Base-by-base conservation (phyloP, 2,888 invertebrate genomes). In the Lithophane socia region DNA sequence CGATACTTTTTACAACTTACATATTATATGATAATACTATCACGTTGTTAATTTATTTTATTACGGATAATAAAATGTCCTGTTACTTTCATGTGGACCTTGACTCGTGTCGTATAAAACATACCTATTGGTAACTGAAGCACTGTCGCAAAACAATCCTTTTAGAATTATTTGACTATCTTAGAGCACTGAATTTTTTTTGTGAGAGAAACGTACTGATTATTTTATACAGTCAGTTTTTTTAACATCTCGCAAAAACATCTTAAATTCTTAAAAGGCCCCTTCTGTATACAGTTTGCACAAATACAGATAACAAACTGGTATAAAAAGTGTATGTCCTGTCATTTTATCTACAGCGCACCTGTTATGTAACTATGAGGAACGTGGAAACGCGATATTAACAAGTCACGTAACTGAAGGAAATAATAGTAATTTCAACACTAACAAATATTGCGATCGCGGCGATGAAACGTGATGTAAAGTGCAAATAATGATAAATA, bases 401-500 rank as follows among this genome's bases (percentile, higher is more conserved):
- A 84, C 85, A 83, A 87, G 86, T 86, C 90, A 91, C 89, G 90
- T 91, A 87, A 89, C 80, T 83, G 69, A 61, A 83, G 80, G 82
- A 89, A 90, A 89, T 87, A 90, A 89, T 87, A 86, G 83, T 87
- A 82, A 88, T 86, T 86, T 86, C 77, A 85, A 83, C 74, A 73
- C 82, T 83, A 86, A 78, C 74, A 80, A 88, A 87, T 89, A 88
- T 87, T 82, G 86, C 83, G 80, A 88, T 87, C 88, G 82, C 87
- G 85, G 84, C 83, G 83, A 86, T 90, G 90, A 88, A 90, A 90
- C 87, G 90, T 89, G 90, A 91, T 87, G 87, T 86, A 86, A 84
- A 89, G 86, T 87, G 87, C 88, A 87, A 88, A 90, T 89, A 89
- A 91, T 88, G 88, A 88, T 88, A 86, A 86, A 87, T 83, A 82